Base-by-base conservation (phyloP, 2,797 vertebrate species). In the Gouania willdenowi region DNA sequence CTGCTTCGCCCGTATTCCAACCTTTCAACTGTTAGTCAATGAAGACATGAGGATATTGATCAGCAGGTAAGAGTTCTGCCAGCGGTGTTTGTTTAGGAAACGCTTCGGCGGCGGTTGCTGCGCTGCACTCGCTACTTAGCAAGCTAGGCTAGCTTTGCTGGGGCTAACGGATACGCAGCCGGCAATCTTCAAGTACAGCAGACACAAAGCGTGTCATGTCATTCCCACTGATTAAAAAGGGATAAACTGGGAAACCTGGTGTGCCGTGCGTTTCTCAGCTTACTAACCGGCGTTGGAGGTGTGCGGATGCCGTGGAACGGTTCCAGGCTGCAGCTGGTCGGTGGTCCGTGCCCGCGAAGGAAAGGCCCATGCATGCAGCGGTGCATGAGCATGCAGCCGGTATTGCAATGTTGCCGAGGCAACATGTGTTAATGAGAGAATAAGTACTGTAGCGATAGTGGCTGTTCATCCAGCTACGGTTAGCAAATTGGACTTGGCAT, bases 1-100 rank as follows among this genome's bases (percentile, higher is more conserved):
- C 24, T 3, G 29, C 16, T 14, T 11, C 29, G 14, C 31, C 16
- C 8, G 15, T 8, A 19, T 17, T 23, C 26, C 17, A 36, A 42
- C 35, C 52, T 26, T 8, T 21, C 47, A 10, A 66, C 4, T 21
- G 28, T 41, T 24, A 34, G 42, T 71, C 76, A n/a, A n/a, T n/a
- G n/a, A 71, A 87, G 85, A 78, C 79, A 92, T 93, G 91, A 88
- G 87, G 70, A 71, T 82, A 60, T 77, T 71, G 79, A 68, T 79
- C 67, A 88, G 80, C 74, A 92, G 92, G 92, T 93, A 91, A 13
- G 77, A 30, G 8, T 30, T 6, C 20, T 14, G 42, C 44, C 37
- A 16, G 6, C 12, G 33, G 5, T 26, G 64, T 71, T 75, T 83
- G 69, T 69, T 76, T 65, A 27, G 63, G 43, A 57, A 64, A 58